Conservation (phyloP, 1,140 invertebrate genomes). For the Zelostemma sp. region DNA sequence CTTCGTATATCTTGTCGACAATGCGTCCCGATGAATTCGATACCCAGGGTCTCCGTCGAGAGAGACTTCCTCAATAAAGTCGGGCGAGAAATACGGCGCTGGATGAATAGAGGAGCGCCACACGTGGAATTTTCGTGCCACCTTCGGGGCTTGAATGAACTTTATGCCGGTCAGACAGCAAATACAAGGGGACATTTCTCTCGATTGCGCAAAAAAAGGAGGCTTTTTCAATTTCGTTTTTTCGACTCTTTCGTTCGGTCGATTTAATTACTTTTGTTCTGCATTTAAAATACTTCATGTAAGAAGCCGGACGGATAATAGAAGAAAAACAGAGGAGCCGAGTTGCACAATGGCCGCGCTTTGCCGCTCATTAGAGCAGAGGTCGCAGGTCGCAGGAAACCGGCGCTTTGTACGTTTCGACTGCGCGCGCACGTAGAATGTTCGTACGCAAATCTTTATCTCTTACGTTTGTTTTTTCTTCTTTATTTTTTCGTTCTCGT, state of each 20-base stretch:
- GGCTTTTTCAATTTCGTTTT: no score
- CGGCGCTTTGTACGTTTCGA: constrained; percentile 35
- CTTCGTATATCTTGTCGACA: constrained; percentile 39
- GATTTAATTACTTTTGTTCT: constrained; percentile 5
- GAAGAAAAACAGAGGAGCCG: constrained; percentile 40
- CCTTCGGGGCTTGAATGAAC: not conserved
- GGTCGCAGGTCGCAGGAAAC: constrained; percentile 55
- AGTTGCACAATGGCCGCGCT: constrained; percentile 60
- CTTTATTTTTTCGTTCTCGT: no score
- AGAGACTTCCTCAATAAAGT: constrained; percentile 30
- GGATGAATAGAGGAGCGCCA: constrained; percentile 6
- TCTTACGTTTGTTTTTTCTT: no score
- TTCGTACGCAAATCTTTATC: constrained; percentile 20
- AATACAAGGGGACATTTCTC: no score
- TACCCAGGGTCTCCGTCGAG: constrained; percentile 13
- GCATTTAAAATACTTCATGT: constrained; percentile 36
- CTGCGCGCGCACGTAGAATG: constrained; percentile 20
- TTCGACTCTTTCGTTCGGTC: not conserved
- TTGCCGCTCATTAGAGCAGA: constrained; percentile 61
- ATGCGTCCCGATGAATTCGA: constrained; percentile 35
- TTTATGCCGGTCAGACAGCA: not conserved
- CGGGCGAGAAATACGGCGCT: constrained; percentile 17
- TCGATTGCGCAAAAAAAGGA: no score
- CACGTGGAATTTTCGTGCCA: constrained; percentile 1
- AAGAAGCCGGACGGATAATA: constrained; percentile 36